These are phyloP conservation scores for Anniella stebbinsi DNA, from an alignment of 2,797 vertebrate species.

Conservation along the genomic window DNA sequence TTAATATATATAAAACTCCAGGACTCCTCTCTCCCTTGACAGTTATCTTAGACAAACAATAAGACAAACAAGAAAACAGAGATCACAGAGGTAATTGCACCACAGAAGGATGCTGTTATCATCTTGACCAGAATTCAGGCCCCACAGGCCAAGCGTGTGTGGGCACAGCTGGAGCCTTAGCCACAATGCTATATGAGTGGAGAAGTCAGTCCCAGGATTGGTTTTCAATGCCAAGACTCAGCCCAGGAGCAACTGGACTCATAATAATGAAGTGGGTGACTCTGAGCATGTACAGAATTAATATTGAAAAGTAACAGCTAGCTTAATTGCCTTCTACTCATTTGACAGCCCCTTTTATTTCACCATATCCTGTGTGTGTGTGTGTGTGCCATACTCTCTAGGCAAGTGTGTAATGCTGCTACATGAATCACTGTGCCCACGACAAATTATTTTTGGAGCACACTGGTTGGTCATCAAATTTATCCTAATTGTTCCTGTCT, in stretches of 20 bases:
- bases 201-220: neutral
- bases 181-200: slow-evolving; percentile 9
- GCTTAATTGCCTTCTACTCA: neutral
- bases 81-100: neutral
- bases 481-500: slow-evolving; percentile 30
- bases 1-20: neutral
- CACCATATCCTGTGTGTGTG: neutral
- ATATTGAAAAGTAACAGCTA: neutral
- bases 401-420: neutral
- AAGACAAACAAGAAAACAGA: neutral
- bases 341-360: slow-evolving; percentile 28
- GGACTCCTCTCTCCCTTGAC: neutral
- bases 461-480: slow-evolving; percentile 16
- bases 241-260: neutral
- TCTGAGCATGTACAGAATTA: neutral
- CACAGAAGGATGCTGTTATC: slow-evolving; percentile 28
- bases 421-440: neutral
- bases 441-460: slow-evolving; percentile 38
- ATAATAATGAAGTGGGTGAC: neutral
- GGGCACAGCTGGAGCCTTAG: neutral
- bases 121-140: neutral
- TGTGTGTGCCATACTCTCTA: neutral
- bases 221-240: neutral
- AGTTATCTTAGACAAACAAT: neutral
- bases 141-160: neutral